Conservation (phyloP, 2,888 invertebrate species). For the Minunthozetes semirufus region DNA sequence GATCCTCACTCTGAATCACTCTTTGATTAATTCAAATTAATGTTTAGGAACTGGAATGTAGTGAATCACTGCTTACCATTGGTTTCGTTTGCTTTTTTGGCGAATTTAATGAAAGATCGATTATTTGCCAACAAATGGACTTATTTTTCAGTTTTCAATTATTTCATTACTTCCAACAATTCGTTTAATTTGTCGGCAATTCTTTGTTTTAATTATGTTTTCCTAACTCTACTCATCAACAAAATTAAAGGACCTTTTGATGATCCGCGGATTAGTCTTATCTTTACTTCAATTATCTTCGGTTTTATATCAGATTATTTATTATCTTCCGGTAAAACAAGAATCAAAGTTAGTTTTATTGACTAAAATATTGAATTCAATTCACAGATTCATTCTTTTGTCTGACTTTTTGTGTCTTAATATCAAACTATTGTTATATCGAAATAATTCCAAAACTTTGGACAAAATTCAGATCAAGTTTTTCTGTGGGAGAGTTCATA, state of each 20-base stretch:
- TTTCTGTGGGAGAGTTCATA: conserved; percentile 14
- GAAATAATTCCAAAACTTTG: not conserved
- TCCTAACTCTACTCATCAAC: not conserved
- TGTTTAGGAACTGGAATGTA: not conserved
- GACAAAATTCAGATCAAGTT: not conserved
- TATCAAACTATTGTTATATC: not conserved
- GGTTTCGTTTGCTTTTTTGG: conserved; percentile 9
- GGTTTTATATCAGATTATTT: not conserved
- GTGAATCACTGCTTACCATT: conserved; percentile 5
- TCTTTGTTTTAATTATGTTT: not conserved
- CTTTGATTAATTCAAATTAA: too few species aligned
- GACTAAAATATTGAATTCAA: not conserved
- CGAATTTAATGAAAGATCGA: not conserved
- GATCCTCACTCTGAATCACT: too few species aligned
- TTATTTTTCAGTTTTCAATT: not conserved
- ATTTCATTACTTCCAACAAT: not conserved
- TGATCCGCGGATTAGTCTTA: not conserved
- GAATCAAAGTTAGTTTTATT: not conserved
- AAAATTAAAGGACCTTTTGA: not conserved
- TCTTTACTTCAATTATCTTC: not conserved
- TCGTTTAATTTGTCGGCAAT: not conserved
- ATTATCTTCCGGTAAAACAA: not conserved
- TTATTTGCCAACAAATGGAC: not conserved
- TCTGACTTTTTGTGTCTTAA: not conserved
- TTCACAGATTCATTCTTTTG: not conserved